phyloP scores from a whole-genome alignment of 2,113 vertebrate species.

The Climacteris rufus region DNA sequence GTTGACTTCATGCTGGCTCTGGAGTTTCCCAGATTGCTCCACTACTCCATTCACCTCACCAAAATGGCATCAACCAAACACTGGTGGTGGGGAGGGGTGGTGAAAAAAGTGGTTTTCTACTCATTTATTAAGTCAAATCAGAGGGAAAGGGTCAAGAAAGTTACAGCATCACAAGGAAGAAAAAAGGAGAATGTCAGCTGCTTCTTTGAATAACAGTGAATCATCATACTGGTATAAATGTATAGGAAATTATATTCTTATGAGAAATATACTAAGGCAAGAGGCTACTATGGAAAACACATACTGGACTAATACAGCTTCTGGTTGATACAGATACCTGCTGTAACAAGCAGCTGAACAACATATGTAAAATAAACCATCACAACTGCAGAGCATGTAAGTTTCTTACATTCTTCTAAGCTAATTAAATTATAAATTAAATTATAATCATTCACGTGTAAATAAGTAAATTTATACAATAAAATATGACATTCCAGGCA shows the following conservation, averaged over 20 bases:
- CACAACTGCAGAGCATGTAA: background rate
- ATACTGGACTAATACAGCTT: too few relatives aligned
- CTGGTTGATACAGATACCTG: too few relatives aligned
- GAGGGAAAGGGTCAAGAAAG: too few relatives aligned
- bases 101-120: background rate
- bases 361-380: background rate
- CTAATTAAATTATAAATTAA: background rate
- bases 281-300: too few relatives aligned
- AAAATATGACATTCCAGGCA: background rate
- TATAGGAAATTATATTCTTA: too few relatives aligned
- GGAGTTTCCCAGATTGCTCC: background rate
- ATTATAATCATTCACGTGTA: background rate
- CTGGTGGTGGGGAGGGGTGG: rapidly evolving
- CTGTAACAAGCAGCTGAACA: too few relatives aligned
- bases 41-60: background rate
- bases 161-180: too few relatives aligned
- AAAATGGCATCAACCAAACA: background rate
- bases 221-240: too few relatives aligned
- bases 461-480: background rate
- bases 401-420: background rate
- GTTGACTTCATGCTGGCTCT: background rate
- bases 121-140: too few relatives aligned
- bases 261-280: too few relatives aligned
- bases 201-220: too few relatives aligned
- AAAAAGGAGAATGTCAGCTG: too few relatives aligned